Evolutionary conservation across 53 echinoderm and acorn worm genomes (phyloP).

Genomic region (Henricia sp.): DNA sequence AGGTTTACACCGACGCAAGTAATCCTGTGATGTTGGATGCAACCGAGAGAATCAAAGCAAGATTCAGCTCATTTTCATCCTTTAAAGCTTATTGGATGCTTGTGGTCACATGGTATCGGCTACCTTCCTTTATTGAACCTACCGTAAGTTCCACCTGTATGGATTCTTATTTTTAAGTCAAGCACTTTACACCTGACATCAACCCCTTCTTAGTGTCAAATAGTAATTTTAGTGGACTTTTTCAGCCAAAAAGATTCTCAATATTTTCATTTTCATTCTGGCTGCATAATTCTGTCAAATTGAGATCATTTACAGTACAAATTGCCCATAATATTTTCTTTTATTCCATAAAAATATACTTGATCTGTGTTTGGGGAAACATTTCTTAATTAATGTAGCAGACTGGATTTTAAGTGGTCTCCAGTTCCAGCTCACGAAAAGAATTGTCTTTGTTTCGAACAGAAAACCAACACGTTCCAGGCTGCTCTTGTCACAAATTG

Average conservation of each 20-base stretch:
- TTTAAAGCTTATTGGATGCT: slow-evolving; percentile 75
- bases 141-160: neutral
- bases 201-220: too few species aligned
- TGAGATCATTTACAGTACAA: too few species aligned
- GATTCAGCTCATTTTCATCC: slow-evolving; percentile 35
- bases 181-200: too few species aligned
- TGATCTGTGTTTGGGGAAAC: too few species aligned
- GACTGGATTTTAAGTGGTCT: neutral
- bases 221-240: too few species aligned
- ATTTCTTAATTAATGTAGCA: neutral
- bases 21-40: slow-evolving; percentile 64
- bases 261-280: too few species aligned
- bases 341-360: too few species aligned
- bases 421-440: neutral
- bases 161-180: too few species aligned
- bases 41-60: slow-evolving; percentile 45
- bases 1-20: slow-evolving; percentile 39
- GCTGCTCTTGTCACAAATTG: slow-evolving; percentile 50
- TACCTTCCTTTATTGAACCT: slow-evolving; percentile 56
- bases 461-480: slow-evolving; percentile 56
- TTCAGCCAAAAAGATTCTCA: too few species aligned
- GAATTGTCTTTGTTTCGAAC: neutral
- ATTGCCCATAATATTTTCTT: too few species aligned
- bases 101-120: slow-evolving; percentile 73
- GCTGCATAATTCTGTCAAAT: too few species aligned